Evolutionary conservation across 2,113 vertebrate species (phyloP).

Genomic region (Columba janthina): DNA sequence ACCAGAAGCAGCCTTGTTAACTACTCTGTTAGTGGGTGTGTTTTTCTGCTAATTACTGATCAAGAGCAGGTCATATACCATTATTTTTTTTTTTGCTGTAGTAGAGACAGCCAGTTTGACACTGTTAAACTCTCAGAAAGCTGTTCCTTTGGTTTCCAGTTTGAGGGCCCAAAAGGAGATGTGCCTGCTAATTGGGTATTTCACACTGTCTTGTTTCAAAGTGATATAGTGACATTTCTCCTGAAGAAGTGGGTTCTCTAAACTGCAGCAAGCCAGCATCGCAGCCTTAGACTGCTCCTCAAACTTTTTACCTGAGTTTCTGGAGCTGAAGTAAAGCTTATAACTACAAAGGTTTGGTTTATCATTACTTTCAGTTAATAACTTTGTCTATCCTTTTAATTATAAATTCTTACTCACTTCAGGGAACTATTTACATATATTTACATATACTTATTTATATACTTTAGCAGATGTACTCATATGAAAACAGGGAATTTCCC

Average conservation of each 20-base stretch:
- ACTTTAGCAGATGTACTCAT: slow-evolving; percentile 23
- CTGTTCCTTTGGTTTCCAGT: background rate
- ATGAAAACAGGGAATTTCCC: slow-evolving; percentile 22
- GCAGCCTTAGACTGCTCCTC: background rate
- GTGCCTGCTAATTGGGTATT: background rate
- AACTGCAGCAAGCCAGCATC: background rate
- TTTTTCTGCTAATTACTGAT: background rate
- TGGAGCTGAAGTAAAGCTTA: slow-evolving; percentile 5
- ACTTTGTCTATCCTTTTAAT: slow-evolving; percentile 36
- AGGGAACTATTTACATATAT: slow-evolving; percentile 30
- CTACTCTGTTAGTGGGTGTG: background rate
- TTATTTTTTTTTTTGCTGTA: background rate
- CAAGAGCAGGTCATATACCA: background rate
- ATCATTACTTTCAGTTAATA: slow-evolving; percentile 42
- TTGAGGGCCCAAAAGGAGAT: background rate
- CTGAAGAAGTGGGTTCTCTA: background rate
- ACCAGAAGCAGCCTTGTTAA: background rate
- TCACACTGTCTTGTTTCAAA: background rate
- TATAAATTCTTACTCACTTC: slow-evolving; percentile 39
- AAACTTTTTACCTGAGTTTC: background rate
- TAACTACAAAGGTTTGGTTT: slow-evolving; percentile 23
- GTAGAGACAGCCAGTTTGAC: background rate
- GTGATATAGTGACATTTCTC: background rate
- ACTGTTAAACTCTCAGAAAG: background rate
- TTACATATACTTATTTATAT: slow-evolving; percentile 26